Evolutionary conservation across 2,888 invertebrate species (phyloP), one percentile per base, ranked within the genome.

Genomic region (Cacoxenus indagator): DNA sequence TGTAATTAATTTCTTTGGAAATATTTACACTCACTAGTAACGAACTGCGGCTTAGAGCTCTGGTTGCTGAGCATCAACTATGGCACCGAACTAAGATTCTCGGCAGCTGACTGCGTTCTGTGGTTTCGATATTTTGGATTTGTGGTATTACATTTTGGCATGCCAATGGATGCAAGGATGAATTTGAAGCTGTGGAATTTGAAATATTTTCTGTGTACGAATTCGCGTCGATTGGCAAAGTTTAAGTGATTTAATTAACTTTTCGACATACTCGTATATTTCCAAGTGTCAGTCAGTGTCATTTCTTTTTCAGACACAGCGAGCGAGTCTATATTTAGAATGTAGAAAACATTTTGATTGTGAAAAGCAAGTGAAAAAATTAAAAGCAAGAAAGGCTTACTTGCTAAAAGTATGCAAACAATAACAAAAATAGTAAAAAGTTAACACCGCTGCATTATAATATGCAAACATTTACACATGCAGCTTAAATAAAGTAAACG

Each of bases 401-500:
- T 22, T 51, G 9, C 51, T 14, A 48, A 48, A n/a, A n/a, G n/a
- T n/a, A n/a, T n/a, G 46, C 46, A n/a, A 6, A 6, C 46, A 46
- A 46, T 14, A 43, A 14, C 43, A 43, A 43, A 43, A 14, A 14
- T 43, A 2, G 5, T 2, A 2, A 43, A 5, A 43, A 14, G 1
- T 2, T 43, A n/a, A 43, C 11, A 43, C 11, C n/a, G n/a, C n/a
- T n/a, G n/a, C n/a, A n/a, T n/a, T 5, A 46, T 45, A 46, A 14
- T 69, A 69, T 67, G 76, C 78, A 70, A 76, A 75, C 68, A 76
- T 73, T 69, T 72, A n/a, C 37, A 46, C 65, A 67, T 45, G 55
- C 57, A 83, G 78, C 82, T 75, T 80, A 80, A 83, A 76, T 80
- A 81, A 83, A 74, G 71, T 72, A 76, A 82, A 83, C 82, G 76